Conservation (phyloP, 2,888 invertebrate species). For the Campaea margaritaria region DNA sequence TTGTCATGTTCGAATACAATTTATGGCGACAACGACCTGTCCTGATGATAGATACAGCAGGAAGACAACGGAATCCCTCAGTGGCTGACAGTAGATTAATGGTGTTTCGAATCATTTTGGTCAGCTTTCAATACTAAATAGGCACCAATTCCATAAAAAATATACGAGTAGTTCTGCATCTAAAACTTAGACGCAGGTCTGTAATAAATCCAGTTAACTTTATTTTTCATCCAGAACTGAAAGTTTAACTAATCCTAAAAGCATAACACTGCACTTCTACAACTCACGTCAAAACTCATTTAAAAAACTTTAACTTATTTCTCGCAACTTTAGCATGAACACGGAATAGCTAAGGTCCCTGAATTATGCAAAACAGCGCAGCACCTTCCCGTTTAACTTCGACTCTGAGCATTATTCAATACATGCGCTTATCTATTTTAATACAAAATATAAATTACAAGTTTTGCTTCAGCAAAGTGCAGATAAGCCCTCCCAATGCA, state of each 20-base stretch:
- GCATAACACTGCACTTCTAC: neutral
- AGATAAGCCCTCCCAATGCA: constrained; percentile 52
- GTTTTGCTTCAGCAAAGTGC: constrained; percentile 41
- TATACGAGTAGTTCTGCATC: no score
- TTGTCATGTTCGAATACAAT: no score
- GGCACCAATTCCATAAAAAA: no score
- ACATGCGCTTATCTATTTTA: constrained; percentile 56
- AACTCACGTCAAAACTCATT: constrained; percentile 16
- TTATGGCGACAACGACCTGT: no score
- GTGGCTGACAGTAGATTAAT: no score
- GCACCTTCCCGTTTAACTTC: constrained; percentile 12
- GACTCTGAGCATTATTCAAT: constrained; percentile 44
- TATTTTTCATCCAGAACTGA: neutral
- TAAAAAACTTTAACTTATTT: constrained; percentile 19
- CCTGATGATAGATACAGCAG: no score
- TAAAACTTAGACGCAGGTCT: no score
- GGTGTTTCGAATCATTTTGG: no score
- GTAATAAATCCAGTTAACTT: no score
- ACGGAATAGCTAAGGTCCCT: neutral
- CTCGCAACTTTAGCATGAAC: constrained; percentile 2
- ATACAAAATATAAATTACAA: constrained; percentile 58
- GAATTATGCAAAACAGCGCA: constrained; percentile 13
- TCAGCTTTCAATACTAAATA: no score
- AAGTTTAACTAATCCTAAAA: neutral
- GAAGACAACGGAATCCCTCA: no score